Base-by-base conservation (phyloP, 2,888 invertebrate genomes). In the Troides helena region DNA sequence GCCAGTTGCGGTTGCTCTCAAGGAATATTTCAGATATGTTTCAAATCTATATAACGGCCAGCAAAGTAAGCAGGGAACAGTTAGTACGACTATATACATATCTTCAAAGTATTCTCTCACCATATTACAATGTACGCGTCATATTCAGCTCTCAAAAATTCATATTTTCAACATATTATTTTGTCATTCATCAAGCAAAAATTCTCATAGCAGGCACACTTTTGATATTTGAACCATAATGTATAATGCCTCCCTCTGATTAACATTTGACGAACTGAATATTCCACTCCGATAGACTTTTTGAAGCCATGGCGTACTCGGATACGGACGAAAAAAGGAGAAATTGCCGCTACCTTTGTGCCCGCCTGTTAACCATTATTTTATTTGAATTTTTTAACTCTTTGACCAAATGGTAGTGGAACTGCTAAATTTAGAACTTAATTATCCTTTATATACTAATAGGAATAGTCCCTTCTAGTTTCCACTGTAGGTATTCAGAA, bases 171-270 rank as follows among this genome's bases (percentile, higher is more conserved):
- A 71, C 73, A 62, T 50, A 73, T 74, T 77, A 77, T 80, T 81
- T 84, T 85, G 82, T 86, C 85, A 85, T 87, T 84, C 86, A 81
- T 78, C 80, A 72, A 82, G 82, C 80, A 83, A 83, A 85, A 86
- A 85, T 82, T 76, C 80, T 82, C 81, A 82, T 81, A 81, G 77
- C 81, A 76, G 74, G 72, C 73, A 76, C 78, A 81, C 85, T 85
- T 90, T 88, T 91, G 91, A 91, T 91, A 89, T 90, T 83, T 89
- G 88, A 91, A 89, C 87, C 91, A 89, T 90, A 81, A 85, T 82
- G 89, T 87, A 88, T 88, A 87, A 87, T 86, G 81, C 82, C 85
- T 85, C 85, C 82, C 84, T 84, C 84, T 90, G 90, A 92, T 92
- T 91, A 91, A 90, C 90, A 88, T 89, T 90, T 88, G 86, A 85